These are phyloP conservation scores for Dipodomys merriami DNA, from an alignment of 2,113 vertebrate species.

Conservation along the genomic window DNA sequence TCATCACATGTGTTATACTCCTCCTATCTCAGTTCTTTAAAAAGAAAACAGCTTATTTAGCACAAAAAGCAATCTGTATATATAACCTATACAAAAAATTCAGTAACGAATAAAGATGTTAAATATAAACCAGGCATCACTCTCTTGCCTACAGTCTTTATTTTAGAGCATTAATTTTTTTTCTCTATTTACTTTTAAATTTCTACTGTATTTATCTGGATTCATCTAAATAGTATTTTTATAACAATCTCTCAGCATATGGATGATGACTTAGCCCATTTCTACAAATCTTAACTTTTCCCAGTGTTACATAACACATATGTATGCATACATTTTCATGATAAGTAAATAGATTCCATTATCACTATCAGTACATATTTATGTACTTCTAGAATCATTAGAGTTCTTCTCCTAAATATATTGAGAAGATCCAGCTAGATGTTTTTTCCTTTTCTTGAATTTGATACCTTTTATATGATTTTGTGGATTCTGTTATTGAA, in stretches of 20 bases:
- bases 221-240: neutral
- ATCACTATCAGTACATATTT: neutral
- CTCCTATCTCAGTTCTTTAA: neutral
- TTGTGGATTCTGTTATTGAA: neutral
- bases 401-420: neutral
- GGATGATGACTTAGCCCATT: neutral
- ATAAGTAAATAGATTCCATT: neutral
- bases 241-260: neutral
- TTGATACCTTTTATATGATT: neutral
- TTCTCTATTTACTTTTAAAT: neutral
- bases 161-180: neutral
- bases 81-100: neutral
- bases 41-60: neutral
- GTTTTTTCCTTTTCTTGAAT: neutral
- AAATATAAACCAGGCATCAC: neutral
- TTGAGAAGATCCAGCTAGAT: neutral
- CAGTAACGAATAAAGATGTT: neutral
- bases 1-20: neutral
- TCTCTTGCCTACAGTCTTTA: accelerated
- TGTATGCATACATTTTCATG: neutral
- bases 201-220: neutral
- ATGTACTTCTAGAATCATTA: neutral
- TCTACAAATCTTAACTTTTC: neutral
- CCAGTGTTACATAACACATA: neutral
- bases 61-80: neutral